These are phyloP conservation scores for Nixonia krombeini DNA, from an alignment of 1,140 invertebrate species.

Conservation along the genomic window DNA sequence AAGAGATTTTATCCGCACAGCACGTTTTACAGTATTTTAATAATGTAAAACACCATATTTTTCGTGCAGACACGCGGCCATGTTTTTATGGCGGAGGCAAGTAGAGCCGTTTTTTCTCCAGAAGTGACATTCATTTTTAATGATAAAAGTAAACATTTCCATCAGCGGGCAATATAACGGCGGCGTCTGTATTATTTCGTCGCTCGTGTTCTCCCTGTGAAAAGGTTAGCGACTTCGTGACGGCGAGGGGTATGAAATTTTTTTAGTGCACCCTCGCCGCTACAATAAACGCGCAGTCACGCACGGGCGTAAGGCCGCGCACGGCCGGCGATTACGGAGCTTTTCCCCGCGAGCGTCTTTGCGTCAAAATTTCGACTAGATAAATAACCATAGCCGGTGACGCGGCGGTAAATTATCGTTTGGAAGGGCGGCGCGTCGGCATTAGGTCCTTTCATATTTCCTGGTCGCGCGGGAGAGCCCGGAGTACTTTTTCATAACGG, in stretches of 20 bases:
- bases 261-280: constrained; percentile 8
- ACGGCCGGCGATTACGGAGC: neutral
- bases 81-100: too few species aligned
- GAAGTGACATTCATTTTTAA: too few species aligned
- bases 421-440: neutral
- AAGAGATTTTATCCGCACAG: too few species aligned
- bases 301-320: constrained; percentile 1
- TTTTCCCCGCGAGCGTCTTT: neutral
- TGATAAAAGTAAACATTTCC: too few species aligned
- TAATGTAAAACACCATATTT: too few species aligned
- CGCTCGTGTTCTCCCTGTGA: constrained; percentile 3
- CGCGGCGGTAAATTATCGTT: constrained; percentile 2
- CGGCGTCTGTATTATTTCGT: constrained; percentile 7
- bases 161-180: too few species aligned
- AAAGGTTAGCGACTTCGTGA: constrained; percentile 11
- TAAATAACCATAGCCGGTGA: neutral
- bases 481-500: constrained; percentile 2
- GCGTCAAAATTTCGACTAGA: neutral
- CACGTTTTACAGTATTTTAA: too few species aligned
- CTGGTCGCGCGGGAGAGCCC: neutral
- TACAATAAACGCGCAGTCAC: neutral
- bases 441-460: neutral
- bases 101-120: too few species aligned
- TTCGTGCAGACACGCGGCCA: too few species aligned
- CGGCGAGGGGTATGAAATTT: constrained; percentile 8